Conservation (phyloP, 2,888 invertebrate genomes). For the Anagyrus pseudococci region DNA sequence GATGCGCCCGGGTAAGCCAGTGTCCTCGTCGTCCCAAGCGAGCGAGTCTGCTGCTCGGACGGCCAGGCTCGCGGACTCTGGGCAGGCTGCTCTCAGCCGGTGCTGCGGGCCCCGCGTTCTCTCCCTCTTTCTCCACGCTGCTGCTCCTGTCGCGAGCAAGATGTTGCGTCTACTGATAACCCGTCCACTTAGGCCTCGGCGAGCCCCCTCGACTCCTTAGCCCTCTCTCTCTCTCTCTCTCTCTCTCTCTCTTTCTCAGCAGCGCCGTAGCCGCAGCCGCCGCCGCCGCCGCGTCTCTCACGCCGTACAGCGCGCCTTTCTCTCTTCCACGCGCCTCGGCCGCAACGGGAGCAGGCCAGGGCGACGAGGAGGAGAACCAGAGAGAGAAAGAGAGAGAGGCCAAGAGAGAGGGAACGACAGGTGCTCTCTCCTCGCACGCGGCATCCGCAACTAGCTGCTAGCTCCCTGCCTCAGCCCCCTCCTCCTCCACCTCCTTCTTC, state of each 20-base stretch:
- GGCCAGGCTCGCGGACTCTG: no score
- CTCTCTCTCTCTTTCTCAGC: constrained; percentile 12
- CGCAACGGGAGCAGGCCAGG: no score
- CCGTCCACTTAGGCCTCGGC: constrained; percentile 59
- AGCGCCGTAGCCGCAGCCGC: no score
- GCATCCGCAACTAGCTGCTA: constrained; percentile 3
- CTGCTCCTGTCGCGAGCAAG: constrained; percentile 54
- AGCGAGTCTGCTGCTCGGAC: no score
- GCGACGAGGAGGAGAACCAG: constrained; percentile 6
- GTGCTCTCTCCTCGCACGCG: constrained; percentile 17
- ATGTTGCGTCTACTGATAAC: constrained; percentile 61
- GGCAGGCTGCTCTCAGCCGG: no score
- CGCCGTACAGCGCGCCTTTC: no score
- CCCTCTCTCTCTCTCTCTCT: not conserved
- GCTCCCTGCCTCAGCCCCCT: not conserved
- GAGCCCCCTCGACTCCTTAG: constrained; percentile 46
- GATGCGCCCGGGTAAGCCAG: no score
- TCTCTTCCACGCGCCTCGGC: no score
- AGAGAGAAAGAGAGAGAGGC: constrained; percentile 9
- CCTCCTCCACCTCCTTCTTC: not conserved
- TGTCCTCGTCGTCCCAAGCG: no score
- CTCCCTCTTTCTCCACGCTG: no score
- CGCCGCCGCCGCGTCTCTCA: no score
- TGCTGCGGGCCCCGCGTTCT: no score
- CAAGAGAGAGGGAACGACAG: constrained; percentile 34